Conservation (phyloP, 2,888 invertebrate genomes). For the Coleophora deauratella region DNA sequence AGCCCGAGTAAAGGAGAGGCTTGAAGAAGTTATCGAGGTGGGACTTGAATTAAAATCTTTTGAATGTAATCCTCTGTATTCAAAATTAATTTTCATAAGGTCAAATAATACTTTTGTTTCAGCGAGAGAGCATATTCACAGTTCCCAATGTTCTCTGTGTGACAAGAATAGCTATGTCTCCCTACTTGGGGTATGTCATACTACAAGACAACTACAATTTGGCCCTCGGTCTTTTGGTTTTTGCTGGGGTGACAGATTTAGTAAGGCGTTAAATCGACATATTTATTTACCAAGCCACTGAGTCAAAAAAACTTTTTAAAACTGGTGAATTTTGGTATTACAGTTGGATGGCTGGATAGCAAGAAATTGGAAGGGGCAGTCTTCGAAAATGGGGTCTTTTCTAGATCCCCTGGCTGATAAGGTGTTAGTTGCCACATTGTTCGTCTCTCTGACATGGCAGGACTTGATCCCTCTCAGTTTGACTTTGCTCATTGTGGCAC, state of each 20-base stretch:
- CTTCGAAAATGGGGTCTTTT: slow-evolving; percentile 94
- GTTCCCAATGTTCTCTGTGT: slow-evolving; percentile 94
- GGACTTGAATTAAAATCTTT: not conserved
- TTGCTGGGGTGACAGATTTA: slow-evolving; percentile 94
- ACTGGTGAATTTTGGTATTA: too few species aligned
- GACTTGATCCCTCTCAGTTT: slow-evolving; percentile 87
- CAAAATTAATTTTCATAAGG: not conserved
- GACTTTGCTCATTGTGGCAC: slow-evolving; percentile 86
- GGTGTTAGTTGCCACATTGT: slow-evolving; percentile 90
- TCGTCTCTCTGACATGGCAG: slow-evolving; percentile 89
- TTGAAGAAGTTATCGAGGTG: slow-evolving; percentile 85
- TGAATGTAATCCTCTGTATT: not conserved
- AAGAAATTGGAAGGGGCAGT: slow-evolving; percentile 91
- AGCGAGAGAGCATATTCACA: slow-evolving; percentile 92
- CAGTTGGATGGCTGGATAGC: slow-evolving; percentile 98
- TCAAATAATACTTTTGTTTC: slow-evolving; percentile 23
- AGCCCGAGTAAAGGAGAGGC: slow-evolving; percentile 79
- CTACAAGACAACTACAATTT: slow-evolving; percentile 84
- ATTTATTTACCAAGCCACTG: not conserved
- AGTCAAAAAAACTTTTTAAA: too few species aligned
- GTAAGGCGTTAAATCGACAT: slow-evolving; percentile 66
- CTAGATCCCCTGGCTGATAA: slow-evolving; percentile 98
- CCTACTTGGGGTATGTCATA: slow-evolving; percentile 92
- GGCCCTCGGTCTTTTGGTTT: slow-evolving; percentile 86
- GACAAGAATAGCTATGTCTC: slow-evolving; percentile 88